Base-by-base conservation (phyloP, 2,888 invertebrate species). In the Philaethria dido region DNA sequence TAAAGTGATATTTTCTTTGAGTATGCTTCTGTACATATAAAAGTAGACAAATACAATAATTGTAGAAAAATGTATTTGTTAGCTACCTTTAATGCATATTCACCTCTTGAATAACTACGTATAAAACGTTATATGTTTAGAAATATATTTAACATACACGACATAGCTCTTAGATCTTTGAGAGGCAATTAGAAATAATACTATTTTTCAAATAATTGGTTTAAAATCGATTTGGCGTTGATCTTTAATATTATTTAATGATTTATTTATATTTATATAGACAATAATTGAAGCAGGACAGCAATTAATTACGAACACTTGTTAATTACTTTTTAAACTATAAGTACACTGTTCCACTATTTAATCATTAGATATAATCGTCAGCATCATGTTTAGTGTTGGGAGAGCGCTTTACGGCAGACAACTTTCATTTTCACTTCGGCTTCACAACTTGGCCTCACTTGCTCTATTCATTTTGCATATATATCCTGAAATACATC, bases 1-100 rank as follows among this genome's bases (percentile, higher is more conserved):
- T 78, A 84, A 82, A 80, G 83, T 78, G 79, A 87, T 80, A 84
- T 88, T 86, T 88, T 85, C 82, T 87, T 89, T 91, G 83, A 86
- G 83, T 90, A 89, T 87, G 89, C 88, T 90, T 89, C 81, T 86
- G 84, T 83, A 85, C 79, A 84, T 86, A 84, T 84, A 82, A 85
- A 80, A 81, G 89, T 92, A 92, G 90, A 81, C 74, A 75, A 86
- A 73, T 83, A 82, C 75, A 84, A 79, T 75, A 72, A 75, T 70
- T 75, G 89, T 74, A 83, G 83, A 80, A 80, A 77, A 79, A 69
- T 68, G 66, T 68, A 73, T 60, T 71, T 85, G 84, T 76, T 73
- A 74, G 73, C 70, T 72, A 64, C 59, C 54, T 63, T 63, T 69
- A 72, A 66, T 68, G 55, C 70, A 63, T 67, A 69, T 60, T 66